Base-by-base conservation (phyloP, 2,113 vertebrate species). In the Calyptommatus sinebrachiatus region DNA sequence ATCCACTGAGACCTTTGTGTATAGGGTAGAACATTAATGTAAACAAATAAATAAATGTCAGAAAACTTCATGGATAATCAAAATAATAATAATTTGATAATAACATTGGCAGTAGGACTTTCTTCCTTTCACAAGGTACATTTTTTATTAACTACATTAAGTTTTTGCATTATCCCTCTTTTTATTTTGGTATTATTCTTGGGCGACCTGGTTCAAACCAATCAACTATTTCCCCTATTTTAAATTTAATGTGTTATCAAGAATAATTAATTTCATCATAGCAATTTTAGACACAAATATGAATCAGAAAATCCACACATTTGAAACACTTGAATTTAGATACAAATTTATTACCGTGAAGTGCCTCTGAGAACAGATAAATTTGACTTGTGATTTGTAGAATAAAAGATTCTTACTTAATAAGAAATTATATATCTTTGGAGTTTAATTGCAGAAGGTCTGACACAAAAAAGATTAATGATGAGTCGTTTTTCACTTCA, bases 261-360 rank as follows among this genome's bases (percentile, higher is more conserved):
- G 92, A 92, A 85, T 83, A 69, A 83, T 90, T 87, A 90, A 91
- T 86, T 89, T 89, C 86, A 75, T 87, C 81, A 74, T 22, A 77
- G 77, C 69, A 53, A 73, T 76, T 81, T 84, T 77, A 74, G 71
- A 78, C 79, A 87, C 70, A 91, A 90, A 86, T 1, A 22, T 24
- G 28, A 60, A 78, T 78, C 82, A 11, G 77, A 87, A 82, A 86
- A 79, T 74, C 79, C 82, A 61, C 83, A 82, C 5, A 61, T 74
- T 85, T 84, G 76, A 79, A 77, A 53, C 7, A 35, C 1, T 80
- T 28, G 14, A 77, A 88, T 82, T 24, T 60, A 76, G 82, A 24
- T 7, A 1, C 3, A 1, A 65, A 7, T 18, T 67, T 85, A 53
- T 72, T 75, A 60, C 7, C 2, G 41, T 1, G 5, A 73, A 87